phyloP scores from a whole-genome alignment of 2,797 vertebrate species.

The Malurus splendens region DNA sequence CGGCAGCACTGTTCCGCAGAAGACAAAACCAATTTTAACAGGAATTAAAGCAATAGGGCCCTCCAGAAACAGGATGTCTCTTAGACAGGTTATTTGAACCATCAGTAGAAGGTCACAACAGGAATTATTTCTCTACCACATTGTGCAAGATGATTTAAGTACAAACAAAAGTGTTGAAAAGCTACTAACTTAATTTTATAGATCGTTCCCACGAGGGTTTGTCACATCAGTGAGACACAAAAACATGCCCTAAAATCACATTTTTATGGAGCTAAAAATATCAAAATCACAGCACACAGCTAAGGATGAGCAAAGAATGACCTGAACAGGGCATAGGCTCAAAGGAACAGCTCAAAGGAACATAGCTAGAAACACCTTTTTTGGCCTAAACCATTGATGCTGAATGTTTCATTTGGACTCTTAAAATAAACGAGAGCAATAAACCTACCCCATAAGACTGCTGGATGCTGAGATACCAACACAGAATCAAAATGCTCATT shows the following conservation, averaged over 20 bases:
- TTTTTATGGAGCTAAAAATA: background rate
- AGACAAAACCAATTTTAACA: constrained; percentile 46
- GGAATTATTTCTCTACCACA: constrained; percentile 24
- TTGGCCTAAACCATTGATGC: background rate
- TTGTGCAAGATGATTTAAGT: background rate
- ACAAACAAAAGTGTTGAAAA: constrained; percentile 20
- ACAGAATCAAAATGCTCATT: background rate
- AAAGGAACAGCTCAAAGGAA: background rate
- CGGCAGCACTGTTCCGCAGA: constrained; percentile 13
- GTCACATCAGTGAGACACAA: background rate
- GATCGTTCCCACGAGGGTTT: background rate
- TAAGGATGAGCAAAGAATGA: background rate
- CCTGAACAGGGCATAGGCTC: accelerated
- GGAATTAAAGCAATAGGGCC: constrained; percentile 42
- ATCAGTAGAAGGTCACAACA: constrained; percentile 28
- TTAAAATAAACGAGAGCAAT: background rate
- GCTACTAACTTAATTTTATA: constrained; percentile 2
- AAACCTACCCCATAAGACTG: background rate
- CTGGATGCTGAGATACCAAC: background rate
- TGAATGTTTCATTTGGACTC: background rate
- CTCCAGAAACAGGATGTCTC: constrained; percentile 47
- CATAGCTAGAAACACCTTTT: background rate
- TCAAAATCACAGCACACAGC: background rate
- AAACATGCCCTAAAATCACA: background rate
- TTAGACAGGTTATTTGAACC: constrained; percentile 50